Evolutionary conservation across 2,888 invertebrate genomes (phyloP), one percentile per base, ranked within the genome.

Genomic region (Tuta absoluta): DNA sequence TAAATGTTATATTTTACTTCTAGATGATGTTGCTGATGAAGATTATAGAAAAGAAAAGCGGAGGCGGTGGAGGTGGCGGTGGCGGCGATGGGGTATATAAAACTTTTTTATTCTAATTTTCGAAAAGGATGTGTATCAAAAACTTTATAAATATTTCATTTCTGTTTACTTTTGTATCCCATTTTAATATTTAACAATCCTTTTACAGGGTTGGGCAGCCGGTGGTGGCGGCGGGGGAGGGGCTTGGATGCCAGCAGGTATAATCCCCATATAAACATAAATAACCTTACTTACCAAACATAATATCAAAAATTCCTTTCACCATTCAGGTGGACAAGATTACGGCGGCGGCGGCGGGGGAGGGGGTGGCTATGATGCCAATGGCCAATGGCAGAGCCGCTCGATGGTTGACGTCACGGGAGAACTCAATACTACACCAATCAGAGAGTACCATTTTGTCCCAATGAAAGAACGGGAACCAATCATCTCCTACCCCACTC

Each of bases 191-290:
- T 69, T 79, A 5, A 0, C 0, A 48, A 48, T 37, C 37, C 33
- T 77, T 66, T 73, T 78, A n/a, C 73, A 93, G 82, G 90, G 92
- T 1, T 93, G 90, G 79, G 83, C 88, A 12, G 84, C 91, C 0
- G 83, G 87, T 45, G 89, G 91, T 0, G 89, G 86, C 0, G 85
- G 88, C 0, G 87, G 88, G 1, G 90, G 92, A 0, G 89, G 92
- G 0, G 82, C 84, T 2, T 91, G 92, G 80, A 90, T 92, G 78
- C 89, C 92, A 68, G 89, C 89, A 89, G 89, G 89, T 90, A 65
- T 66, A 58, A 53, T 66, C 59, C 66, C 66, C 57, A 51, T 66
- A 57, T 66, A 62, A 64, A 58, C 51, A 63, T 53, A 28, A n/a
- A 23, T 59, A 14, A 19, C 17, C 19, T 45, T 45, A 23, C 11